A percentile compares a stretch with the other conserved stretches of the same genome.
Evolutionary conservation across 2,797 vertebrate species (phyloP).

Genomic region (Sebastes variabilis): DNA sequence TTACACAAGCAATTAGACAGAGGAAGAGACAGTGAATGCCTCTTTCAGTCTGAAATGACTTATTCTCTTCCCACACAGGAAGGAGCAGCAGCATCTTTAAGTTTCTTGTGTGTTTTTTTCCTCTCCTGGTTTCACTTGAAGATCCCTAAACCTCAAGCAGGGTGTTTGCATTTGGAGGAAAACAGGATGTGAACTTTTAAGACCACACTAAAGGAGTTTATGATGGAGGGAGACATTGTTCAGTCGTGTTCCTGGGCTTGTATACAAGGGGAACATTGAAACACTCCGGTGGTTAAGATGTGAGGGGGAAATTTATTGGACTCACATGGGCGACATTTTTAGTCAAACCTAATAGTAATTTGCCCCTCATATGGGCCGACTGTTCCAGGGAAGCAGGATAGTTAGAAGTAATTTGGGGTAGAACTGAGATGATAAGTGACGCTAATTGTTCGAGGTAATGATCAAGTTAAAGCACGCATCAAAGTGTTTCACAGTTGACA

Average conservation of each 20-base stretch:
- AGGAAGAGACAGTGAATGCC: slow-evolving; percentile 8
- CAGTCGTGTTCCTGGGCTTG: slow-evolving; percentile 68
- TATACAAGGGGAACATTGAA: slow-evolving; percentile 72
- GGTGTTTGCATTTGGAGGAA: slow-evolving; percentile 67
- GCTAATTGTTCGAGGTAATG: slow-evolving; percentile 19
- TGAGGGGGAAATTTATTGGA: slow-evolving; percentile 64
- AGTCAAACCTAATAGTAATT: slow-evolving; percentile 64
- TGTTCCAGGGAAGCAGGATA: background rate
- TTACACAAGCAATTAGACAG: background rate
- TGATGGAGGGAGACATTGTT: slow-evolving; percentile 71
- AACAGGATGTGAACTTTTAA: slow-evolving; percentile 78
- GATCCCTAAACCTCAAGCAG: slow-evolving; percentile 49
- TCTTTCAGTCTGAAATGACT: slow-evolving; percentile 4
- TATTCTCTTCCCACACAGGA: slow-evolving; percentile 34
- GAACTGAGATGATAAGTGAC: slow-evolving; percentile 8
- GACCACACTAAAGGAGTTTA: slow-evolving; percentile 72
- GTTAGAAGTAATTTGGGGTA: slow-evolving; percentile 20
- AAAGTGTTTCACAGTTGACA: background rate
- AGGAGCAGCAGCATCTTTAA: slow-evolving; percentile 40
- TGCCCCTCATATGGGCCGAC: slow-evolving; percentile 28
- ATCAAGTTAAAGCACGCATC: slow-evolving; percentile 3
- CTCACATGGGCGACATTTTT: slow-evolving; percentile 69
- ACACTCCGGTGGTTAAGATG: slow-evolving; percentile 58
- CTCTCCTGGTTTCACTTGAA: slow-evolving; percentile 27
- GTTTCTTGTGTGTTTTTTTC: background rate